Evolutionary conservation across 2,113 vertebrate genomes (phyloP).

Genomic region (Takifugu bimaculatus): DNA sequence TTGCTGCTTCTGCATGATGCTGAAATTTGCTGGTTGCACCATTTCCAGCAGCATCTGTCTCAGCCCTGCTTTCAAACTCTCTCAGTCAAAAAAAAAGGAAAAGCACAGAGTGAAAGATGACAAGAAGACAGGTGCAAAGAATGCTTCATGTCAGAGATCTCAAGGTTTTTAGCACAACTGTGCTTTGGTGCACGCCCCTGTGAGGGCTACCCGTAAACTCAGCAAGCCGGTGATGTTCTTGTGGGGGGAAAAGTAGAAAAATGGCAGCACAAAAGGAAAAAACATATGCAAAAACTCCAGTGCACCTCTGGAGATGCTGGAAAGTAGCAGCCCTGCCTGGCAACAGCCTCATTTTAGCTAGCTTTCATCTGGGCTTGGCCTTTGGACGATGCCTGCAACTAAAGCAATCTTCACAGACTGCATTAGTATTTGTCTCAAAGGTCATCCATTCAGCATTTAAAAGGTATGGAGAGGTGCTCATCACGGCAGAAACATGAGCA

Average conservation of each 20-base stretch:
- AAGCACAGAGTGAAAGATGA: background rate
- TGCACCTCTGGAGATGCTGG: constrained; percentile 35
- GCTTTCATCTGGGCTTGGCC: constrained; percentile 53
- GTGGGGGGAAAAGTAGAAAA: constrained; percentile 1
- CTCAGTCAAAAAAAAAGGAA: constrained; percentile 6
- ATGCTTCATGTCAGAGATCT: constrained; percentile 23
- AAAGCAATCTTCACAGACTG: constrained; percentile 49
- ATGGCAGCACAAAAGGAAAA: constrained; percentile 19
- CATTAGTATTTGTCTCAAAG: constrained; percentile 55
- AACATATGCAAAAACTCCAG: constrained; percentile 36
- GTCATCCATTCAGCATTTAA: constrained; percentile 43
- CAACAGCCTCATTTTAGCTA: constrained; percentile 46
- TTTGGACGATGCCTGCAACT: constrained; percentile 51
- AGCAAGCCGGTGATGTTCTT: constrained; percentile 23
- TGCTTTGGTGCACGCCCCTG: constrained; percentile 33
- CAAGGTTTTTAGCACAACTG: constrained; percentile 19
- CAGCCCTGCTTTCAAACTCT: background rate
- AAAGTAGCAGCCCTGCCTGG: constrained; percentile 45
- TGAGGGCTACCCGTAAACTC: constrained; percentile 32
- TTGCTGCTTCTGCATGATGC: constrained; percentile 5
- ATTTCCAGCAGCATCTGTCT: constrained; percentile 13
- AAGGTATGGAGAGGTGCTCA: constrained; percentile 10
- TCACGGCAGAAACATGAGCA: constrained; percentile 7
- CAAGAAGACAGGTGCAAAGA: constrained; percentile 20
- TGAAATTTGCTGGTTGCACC: background rate